phyloP scores from a whole-genome alignment of 2,113 vertebrate species.

The Ceratotherium simum region DNA sequence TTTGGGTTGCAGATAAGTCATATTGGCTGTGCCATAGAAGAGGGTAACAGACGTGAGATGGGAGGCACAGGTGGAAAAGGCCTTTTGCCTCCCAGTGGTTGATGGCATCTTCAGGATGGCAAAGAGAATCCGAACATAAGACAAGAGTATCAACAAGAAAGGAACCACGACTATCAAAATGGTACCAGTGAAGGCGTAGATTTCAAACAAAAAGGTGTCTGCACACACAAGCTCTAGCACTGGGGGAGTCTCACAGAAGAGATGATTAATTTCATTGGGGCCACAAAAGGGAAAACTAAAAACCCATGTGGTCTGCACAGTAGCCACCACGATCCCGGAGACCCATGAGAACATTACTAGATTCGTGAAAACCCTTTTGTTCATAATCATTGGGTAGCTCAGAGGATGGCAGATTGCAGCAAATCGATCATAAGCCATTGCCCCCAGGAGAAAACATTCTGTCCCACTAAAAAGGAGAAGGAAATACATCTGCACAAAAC shows the following conservation, averaged over 20 bases:
- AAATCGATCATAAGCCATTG: conserved; percentile 78
- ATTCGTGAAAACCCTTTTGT: background rate
- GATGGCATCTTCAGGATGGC: conserved; percentile 73
- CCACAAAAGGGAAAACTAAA: conserved; percentile 79
- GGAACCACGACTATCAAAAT: conserved; percentile 58
- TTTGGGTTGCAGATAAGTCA: conserved; percentile 76
- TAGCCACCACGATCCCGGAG: conserved; percentile 5
- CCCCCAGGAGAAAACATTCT: conserved; percentile 72
- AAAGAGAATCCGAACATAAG: conserved; percentile 67
- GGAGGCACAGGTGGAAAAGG: conserved; percentile 79
- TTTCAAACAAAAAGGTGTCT: conserved; percentile 57
- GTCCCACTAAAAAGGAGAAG: conserved; percentile 79
- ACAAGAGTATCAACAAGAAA: conserved; percentile 71
- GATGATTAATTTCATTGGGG: conserved; percentile 64
- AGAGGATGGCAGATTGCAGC: conserved; percentile 77
- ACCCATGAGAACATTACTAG: conserved; percentile 60
- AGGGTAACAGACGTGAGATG: conserved; percentile 74
- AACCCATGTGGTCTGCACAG: conserved; percentile 54
- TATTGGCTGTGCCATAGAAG: conserved; percentile 73
- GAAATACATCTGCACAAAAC: conserved; percentile 82
- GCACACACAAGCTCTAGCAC: conserved; percentile 59
- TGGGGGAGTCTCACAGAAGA: conserved; percentile 75
- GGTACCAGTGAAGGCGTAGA: conserved; percentile 69
- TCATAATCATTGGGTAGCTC: conserved; percentile 74
- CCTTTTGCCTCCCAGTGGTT: conserved; percentile 65